Evolutionary conservation across 1,140 invertebrate genomes (phyloP), one percentile per base, ranked within the genome.

Genomic region (Maconellicoccus hirsutus): DNA sequence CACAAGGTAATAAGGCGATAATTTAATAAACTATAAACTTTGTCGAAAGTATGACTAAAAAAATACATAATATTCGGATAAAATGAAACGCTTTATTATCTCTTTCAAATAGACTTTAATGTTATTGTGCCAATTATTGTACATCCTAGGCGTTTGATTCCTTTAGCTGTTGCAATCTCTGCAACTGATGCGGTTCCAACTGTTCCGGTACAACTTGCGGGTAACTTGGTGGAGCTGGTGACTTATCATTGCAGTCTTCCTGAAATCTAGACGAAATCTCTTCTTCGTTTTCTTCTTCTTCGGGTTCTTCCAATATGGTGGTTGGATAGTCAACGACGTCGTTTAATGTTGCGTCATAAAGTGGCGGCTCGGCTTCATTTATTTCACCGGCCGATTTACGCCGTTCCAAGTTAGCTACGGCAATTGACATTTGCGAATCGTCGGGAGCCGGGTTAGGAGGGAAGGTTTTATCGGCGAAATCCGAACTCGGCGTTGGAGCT

Each of bases 401-500:
- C 16, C 72, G 72, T 59, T 69, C 63, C 70, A 71, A 71, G 29
- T 66, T 75, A 1, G 69, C 70, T 10, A 74, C 70, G 71, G 74
- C 73, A 70, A 42, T 71, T 75, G 73, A 78, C 26, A 72, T 72
- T 74, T 75, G 52, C 70, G 74, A 69, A 73, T 38, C 8, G 1
- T 27, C 38, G 3, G 78, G 75, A 76, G 76, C 78, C 21, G 79
- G 77, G 22, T 82, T 82, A 26, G 86, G 86, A 78, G 88, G 89
- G 1, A 85, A 83, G 70, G 84, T 83, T 33, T 89, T 87, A 25
- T 38, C 4, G 84, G 81, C 59, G 74, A 92, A 89, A 79, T 93
- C 91, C 74, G 85, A 81, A 89, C 92, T 91, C 23, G 91, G 92
- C 4, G 92, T 93, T 59, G 92, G 91, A 23, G 90, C 90, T 16